Percentiles rank a stretch among this genome's conserved stretches.
phyloP scores from a whole-genome alignment of 2,113 vertebrate genomes.

The Nothocercus nigrocapillus region DNA sequence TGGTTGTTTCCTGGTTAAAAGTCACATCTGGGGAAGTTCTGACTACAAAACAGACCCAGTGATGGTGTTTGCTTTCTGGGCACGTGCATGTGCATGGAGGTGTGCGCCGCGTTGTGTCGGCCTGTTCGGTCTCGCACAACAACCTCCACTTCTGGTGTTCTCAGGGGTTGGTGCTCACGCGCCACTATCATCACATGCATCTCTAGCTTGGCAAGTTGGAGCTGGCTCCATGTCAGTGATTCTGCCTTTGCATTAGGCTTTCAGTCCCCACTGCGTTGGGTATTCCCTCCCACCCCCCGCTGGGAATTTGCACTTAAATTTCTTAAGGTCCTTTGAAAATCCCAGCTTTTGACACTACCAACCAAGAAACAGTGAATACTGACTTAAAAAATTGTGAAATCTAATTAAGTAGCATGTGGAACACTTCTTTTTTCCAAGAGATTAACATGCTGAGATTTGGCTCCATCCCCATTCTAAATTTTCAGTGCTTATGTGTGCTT shows the following conservation, averaged over 20 bases:
- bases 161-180: background rate
- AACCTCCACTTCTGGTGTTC: background rate
- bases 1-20: background rate
- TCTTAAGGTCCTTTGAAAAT: background rate
- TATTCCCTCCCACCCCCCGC: too few species aligned
- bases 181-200: background rate
- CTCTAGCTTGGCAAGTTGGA: background rate
- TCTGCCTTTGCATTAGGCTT: background rate
- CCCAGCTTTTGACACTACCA: background rate
- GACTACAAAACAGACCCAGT: background rate
- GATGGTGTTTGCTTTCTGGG: background rate
- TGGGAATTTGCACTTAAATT: background rate
- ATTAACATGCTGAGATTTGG: background rate
- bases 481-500: background rate
- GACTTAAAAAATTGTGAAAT: background rate
- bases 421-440: background rate
- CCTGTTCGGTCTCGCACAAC: accelerated
- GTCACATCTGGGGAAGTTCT: background rate
- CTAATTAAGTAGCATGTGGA: background rate
- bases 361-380: background rate
- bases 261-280: background rate
- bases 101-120: accelerated
- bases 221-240: background rate
- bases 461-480: background rate
- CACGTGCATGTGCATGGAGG: accelerated